Base-by-base conservation (phyloP, 1,140 invertebrate genomes). In the Homalodisca vitripennis region DNA sequence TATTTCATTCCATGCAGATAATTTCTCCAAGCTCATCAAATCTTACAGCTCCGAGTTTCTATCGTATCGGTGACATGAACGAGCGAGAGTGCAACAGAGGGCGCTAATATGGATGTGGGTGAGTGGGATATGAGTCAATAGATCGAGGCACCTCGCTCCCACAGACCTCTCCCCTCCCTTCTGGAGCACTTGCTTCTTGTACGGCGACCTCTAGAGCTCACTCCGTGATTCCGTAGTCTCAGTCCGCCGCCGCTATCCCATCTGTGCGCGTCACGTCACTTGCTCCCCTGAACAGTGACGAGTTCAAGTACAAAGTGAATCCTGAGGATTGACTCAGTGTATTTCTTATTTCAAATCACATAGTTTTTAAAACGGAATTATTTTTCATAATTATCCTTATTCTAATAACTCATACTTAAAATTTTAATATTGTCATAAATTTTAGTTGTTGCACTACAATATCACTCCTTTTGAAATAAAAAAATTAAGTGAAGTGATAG, bases 51-150 rank as follows among this genome's bases (percentile, higher is more conserved):
- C n/a, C n/a, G n/a, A n/a, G n/a, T n/a, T n/a, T n/a, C n/a, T n/a
- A n/a, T n/a, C n/a, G n/a, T n/a, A n/a, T n/a, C n/a, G n/a, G n/a
- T n/a, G n/a, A n/a, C n/a, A n/a, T n/a, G n/a, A n/a, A n/a, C n/a
- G n/a, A n/a, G n/a, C n/a, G n/a, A n/a, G 34, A 41, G 2, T 27
- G 55, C 2, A 10, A 30, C 55, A 2, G 55, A 60, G 12, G 55
- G 55, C 26, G 6, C 26, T 30, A 60, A 41, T 41, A 6, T 10
- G 34, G 22, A 60, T 60, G 55, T 60, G 55, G 55, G 55, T 60
- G 55, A 60, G 14, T 60, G 55, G 26, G 55, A 26, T 60, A 60
- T 60, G 55, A 60, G 55, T 27, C 24, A 27, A 30, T 30, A 60
- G 6, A 6, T 3, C 14, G 3, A 51, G 3, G 17, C 22, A 3